Base-by-base conservation (phyloP, 2,888 invertebrate species). In the Leucania comma region DNA sequence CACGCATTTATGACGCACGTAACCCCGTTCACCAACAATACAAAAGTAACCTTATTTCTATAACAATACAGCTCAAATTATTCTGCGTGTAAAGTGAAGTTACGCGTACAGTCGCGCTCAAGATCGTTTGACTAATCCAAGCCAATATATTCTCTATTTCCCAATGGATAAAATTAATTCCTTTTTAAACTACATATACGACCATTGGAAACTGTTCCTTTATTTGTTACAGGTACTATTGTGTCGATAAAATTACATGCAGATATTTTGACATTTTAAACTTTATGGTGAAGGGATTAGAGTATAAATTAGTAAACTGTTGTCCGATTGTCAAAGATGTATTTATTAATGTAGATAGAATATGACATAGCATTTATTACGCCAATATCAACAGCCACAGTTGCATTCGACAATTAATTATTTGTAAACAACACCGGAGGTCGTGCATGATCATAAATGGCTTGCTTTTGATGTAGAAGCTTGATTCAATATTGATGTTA, bases 321-420 rank as follows among this genome's bases (percentile, higher is more conserved):
- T 12, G 35, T 29, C 53, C 35, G 56, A 63, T 72, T 76, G 70
- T 72, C 69, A 81, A 69, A 79, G 78, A 87, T 84, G 81, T 90
- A 90, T 93, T 90, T 91, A 90, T 90, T 90, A 88, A 90, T 87
- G 86, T 86, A 85, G 86, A 88, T 89, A 86, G 88, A 90, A 92
- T 93, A 92, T 92, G 90, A 89, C 85, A 88, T 90, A 90, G 91
- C 92, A 94, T 95, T 94, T 94, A 94, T 94, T 93, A 94, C 90
- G 90, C 88, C 92, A 93, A 91, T 94, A 94, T 93, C 92, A 93
- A 93, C 90, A 91, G 92, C 88, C 90, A 87, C 93, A 94, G 93
- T 94, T 94, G 94, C 93, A 93, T 91, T 92, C 90, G 93, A 90
- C 94, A 90, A 95, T 95, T 95, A 95, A 95, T 96, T 95, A 95